Conservation (phyloP, 2,888 invertebrate genomes). For the Allygus modestus region DNA sequence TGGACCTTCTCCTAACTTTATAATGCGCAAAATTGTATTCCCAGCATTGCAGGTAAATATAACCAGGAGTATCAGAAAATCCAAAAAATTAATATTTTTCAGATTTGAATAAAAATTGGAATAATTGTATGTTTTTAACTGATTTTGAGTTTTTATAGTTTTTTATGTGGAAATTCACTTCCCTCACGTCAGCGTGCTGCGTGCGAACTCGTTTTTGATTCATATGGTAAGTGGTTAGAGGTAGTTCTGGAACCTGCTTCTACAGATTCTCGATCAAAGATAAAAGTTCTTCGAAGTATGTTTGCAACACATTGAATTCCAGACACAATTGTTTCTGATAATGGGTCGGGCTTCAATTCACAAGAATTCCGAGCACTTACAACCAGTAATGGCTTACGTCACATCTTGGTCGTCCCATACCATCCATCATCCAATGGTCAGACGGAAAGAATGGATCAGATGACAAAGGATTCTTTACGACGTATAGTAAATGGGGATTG, state of each 20-base stretch:
- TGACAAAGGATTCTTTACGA: neutral
- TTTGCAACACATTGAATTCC: slow-evolving; percentile 62
- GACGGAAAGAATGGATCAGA: slow-evolving; percentile 46
- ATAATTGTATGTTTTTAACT: too few relatives aligned
- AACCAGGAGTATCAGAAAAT: too few relatives aligned
- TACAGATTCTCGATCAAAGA: slow-evolving; percentile 26
- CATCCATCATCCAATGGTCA: slow-evolving; percentile 34
- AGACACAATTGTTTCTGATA: slow-evolving; percentile 46
- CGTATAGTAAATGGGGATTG: neutral
- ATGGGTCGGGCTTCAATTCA: slow-evolving; percentile 44
- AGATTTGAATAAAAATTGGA: too few relatives aligned
- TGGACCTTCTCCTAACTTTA: too few relatives aligned
- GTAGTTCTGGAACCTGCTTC: slow-evolving; percentile 50
- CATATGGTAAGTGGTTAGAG: slow-evolving; percentile 68
- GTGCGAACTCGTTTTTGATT: slow-evolving; percentile 68
- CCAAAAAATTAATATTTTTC: too few relatives aligned
- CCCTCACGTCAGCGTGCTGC: too few relatives aligned
- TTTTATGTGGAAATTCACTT: too few relatives aligned
- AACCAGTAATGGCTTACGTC: slow-evolving; percentile 16
- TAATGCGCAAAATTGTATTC: too few relatives aligned
- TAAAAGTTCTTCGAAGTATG: slow-evolving; percentile 38
- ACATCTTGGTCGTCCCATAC: neutral
- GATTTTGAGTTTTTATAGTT: too few relatives aligned
- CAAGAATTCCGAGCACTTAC: slow-evolving; percentile 48
- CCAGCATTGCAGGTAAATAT: too few relatives aligned